Conservation (phyloP, 2,113 vertebrate genomes). For the Sporophila hypoxantha region DNA sequence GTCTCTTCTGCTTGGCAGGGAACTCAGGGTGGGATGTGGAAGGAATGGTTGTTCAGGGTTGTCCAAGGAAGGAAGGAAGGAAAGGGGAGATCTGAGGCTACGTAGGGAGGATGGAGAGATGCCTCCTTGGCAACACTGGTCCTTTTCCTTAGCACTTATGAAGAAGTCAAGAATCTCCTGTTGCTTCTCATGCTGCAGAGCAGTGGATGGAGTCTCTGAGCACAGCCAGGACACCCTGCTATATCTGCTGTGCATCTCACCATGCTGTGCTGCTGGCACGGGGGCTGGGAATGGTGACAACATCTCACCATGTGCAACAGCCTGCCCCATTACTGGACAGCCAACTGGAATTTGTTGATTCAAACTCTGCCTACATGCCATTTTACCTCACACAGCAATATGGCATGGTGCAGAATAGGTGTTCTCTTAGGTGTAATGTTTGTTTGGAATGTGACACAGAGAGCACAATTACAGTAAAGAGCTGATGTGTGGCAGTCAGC, state of each 20-base stretch:
- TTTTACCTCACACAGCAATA: neutral
- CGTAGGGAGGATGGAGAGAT: neutral
- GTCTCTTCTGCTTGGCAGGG: neutral
- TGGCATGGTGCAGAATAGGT: neutral
- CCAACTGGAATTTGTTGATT: neutral
- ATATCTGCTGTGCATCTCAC: neutral
- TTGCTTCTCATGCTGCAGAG: neutral
- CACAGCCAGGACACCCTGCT: neutral
- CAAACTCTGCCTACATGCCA: neutral
- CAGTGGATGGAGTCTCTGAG: neutral
- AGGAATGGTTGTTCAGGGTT: neutral
- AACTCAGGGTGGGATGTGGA: neutral
- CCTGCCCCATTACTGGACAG: neutral
- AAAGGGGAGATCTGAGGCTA: neutral
- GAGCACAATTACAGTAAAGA: neutral
- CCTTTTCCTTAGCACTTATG: neutral
- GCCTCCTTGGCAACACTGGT: neutral
- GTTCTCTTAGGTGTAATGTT: neutral
- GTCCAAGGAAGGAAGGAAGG: neutral
- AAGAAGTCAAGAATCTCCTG: neutral
- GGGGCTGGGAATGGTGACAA: neutral
- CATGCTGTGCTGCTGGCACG: neutral
- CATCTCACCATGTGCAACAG: rapidly evolving
- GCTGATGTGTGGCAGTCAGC: neutral
- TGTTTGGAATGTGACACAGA: neutral